These are phyloP conservation scores for Tuberolachnus salignus DNA, from an alignment of 2,888 invertebrate genomes.

Conservation along the genomic window DNA sequence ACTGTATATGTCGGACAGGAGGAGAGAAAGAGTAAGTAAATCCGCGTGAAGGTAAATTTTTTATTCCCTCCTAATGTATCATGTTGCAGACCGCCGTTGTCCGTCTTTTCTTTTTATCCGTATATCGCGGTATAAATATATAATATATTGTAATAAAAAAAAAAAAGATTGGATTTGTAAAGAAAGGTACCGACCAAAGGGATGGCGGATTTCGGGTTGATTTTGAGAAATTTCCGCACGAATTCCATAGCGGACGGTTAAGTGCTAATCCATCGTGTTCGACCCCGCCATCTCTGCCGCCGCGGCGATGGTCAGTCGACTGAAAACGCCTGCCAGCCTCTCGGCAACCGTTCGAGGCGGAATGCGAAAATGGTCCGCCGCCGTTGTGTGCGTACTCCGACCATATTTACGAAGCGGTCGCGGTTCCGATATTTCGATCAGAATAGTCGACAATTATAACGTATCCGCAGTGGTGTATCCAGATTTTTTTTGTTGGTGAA, in stretches of 20 bases:
- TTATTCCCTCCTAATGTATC: background rate
- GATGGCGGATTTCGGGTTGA: slow-evolving; percentile 7
- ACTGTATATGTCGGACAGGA: too few relatives aligned
- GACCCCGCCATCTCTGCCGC: background rate
- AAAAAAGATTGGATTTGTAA: background rate
- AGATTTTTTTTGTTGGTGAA: too few relatives aligned
- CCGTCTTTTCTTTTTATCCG: too few relatives aligned
- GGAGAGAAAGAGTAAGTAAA: background rate
- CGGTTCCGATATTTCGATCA: slow-evolving; percentile 13
- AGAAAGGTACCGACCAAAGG: background rate
- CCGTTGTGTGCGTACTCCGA: slow-evolving; percentile 33
- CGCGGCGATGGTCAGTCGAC: background rate
- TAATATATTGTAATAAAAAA: background rate
- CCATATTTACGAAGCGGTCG: slow-evolving; percentile 11
- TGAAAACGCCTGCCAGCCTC: slow-evolving; percentile 9
- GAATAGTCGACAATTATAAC: too few relatives aligned
- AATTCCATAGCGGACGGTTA: slow-evolving; percentile 17
- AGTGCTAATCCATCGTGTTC: slow-evolving; percentile 41
- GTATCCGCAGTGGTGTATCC: too few relatives aligned
- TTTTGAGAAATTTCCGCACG: slow-evolving; percentile 41
- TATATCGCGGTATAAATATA: background rate
- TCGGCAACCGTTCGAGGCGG: background rate
- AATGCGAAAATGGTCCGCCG: slow-evolving; percentile 33
- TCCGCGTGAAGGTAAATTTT: slow-evolving; percentile 9
- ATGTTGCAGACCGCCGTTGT: too few relatives aligned